Evolutionary conservation across 1,140 invertebrate species (phyloP).

Genomic region (Phymorhynchus buccinoides): DNA sequence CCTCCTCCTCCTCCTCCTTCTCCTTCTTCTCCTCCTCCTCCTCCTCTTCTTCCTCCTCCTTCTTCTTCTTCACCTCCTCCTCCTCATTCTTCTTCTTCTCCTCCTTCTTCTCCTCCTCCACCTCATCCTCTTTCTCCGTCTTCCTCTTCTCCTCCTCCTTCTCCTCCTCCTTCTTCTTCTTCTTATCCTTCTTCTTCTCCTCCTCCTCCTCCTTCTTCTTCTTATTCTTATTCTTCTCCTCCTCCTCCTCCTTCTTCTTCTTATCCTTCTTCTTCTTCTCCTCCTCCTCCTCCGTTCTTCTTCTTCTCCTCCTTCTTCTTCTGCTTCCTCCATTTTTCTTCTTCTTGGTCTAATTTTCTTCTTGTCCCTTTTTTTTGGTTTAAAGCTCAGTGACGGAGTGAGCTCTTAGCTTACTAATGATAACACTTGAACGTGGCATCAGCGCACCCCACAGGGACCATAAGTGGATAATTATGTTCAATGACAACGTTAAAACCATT

Average conservation of each 20-base stretch:
- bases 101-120: no score
- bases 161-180: conserved; percentile 24
- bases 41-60: not conserved
- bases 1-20: not conserved
- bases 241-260: not conserved
- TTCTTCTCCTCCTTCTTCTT: not conserved
- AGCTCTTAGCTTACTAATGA: conserved; percentile 70
- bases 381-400: conserved; percentile 77
- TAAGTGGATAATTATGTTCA: no score
- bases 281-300: not conserved
- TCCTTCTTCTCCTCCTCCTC: no score
- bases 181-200: conserved; percentile 2
- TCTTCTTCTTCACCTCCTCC: not conserved
- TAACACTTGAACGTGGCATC: no score
- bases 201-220: not conserved
- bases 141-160: conserved; percentile 25
- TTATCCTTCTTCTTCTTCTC: no score
- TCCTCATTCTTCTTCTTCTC: not conserved
- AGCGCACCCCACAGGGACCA: no score
- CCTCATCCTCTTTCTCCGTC: no score
- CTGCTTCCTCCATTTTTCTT: not conserved
- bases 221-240: not conserved
- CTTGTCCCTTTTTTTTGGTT: conserved; percentile 5
- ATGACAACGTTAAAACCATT: no score
- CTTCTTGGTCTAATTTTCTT: no score